Conservation (phyloP, 30 jellyfish, hydroid and myxozoan genomes). For the Mastigias papua region DNA sequence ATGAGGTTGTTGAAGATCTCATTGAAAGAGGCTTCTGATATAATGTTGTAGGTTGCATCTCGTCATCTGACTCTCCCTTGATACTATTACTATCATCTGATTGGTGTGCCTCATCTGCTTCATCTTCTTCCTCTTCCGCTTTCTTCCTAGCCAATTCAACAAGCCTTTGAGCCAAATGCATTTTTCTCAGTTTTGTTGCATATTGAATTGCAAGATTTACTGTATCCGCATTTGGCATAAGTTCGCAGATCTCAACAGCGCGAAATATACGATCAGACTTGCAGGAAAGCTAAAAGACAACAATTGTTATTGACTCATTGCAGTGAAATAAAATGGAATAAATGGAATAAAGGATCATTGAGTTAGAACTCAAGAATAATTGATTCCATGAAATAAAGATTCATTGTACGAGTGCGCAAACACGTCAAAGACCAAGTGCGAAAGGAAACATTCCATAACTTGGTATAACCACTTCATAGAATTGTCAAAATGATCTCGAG, state of each 20-base stretch:
- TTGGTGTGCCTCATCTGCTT: conserved; percentile 44
- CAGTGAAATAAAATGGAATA: too few relatives aligned
- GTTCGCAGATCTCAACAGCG: conserved; percentile 89
- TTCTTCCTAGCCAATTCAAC: conserved; percentile 82
- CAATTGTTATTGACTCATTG: too few relatives aligned
- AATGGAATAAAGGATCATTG: too few relatives aligned
- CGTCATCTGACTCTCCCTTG: conserved; percentile 29
- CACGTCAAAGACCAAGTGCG: too few relatives aligned
- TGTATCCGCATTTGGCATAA: conserved; percentile 86
- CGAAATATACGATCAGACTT: conserved; percentile 96
- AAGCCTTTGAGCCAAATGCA: conserved; percentile 81
- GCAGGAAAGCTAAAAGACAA: conserved; percentile 93
- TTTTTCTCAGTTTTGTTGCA: conserved; percentile 85
- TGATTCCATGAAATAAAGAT: too few relatives aligned
- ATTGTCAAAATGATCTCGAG: too few relatives aligned
- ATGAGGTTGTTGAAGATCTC: background rate
- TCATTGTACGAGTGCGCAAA: too few relatives aligned
- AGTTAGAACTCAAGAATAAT: too few relatives aligned
- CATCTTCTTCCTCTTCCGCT: conserved; percentile 65
- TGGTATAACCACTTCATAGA: too few relatives aligned
- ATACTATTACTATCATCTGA: conserved; percentile 1
- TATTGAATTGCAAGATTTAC: conserved; percentile 92
- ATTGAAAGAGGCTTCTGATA: background rate
- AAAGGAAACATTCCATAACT: too few relatives aligned
- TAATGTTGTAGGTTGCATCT: background rate